Evolutionary conservation across 2,113 vertebrate genomes (phyloP).

Genomic region (Nothocercus nigrocapillus): DNA sequence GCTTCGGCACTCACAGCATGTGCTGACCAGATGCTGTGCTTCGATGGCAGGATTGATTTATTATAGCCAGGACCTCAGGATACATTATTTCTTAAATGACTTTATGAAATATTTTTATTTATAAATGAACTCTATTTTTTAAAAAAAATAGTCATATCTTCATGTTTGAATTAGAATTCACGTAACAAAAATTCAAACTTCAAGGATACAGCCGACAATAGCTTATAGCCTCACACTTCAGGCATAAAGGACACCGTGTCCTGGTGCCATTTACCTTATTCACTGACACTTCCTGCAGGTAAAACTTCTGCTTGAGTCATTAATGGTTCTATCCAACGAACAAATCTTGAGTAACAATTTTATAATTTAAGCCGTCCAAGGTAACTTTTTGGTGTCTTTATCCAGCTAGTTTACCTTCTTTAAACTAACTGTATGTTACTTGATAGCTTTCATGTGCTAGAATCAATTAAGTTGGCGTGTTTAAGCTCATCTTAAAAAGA

Average conservation of each 20-base stretch:
- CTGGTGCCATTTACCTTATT: not conserved
- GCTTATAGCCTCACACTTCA: not conserved
- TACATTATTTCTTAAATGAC: not conserved
- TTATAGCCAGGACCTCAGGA: not conserved
- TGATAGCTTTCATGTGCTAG: not conserved
- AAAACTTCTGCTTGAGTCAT: not conserved
- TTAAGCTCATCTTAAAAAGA: not conserved
- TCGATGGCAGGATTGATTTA: not conserved
- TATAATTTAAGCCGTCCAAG: not conserved
- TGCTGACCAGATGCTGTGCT: not conserved
- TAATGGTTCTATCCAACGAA: not conserved
- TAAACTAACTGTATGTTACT: not conserved
- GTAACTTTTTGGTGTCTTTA: not conserved
- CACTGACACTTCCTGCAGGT: not conserved
- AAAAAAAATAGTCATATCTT: not conserved
- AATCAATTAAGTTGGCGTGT: not conserved
- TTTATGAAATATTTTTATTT: not conserved
- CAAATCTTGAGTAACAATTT: not conserved
- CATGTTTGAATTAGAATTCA: not conserved
- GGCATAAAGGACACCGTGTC: not conserved
- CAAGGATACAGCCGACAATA: not conserved
- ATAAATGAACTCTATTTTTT: not conserved
- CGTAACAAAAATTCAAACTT: not conserved
- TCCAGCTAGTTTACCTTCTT: not conserved
- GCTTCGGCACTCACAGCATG: not conserved